These are phyloP conservation scores for Vespertilio murinus DNA, from an alignment of 2,797 vertebrate genomes.

Conservation along the genomic window DNA sequence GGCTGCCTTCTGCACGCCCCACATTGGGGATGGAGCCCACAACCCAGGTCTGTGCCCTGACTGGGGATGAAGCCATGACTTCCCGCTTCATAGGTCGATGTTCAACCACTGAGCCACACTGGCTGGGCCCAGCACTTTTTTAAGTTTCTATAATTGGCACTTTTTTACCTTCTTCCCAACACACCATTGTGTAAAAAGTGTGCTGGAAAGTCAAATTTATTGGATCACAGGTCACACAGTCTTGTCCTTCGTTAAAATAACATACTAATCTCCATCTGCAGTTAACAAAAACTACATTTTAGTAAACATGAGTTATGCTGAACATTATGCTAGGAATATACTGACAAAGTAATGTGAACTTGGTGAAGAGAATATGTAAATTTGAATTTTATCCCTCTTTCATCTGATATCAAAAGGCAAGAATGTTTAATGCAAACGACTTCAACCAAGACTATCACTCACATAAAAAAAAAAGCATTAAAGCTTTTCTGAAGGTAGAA, in stretches of 20 bases:
- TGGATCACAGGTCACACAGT: background rate
- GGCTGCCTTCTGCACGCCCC: too few relatives aligned
- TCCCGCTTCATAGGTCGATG: too few relatives aligned
- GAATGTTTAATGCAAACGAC: conserved; percentile 39
- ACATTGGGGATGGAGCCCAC: too few relatives aligned
- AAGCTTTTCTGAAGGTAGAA: background rate
- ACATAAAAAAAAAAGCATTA: conserved; percentile 37
- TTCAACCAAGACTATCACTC: conserved; percentile 9
- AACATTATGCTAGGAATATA: background rate
- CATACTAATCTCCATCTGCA: background rate
- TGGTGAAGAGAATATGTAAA: conserved; percentile 32
- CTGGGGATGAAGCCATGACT: too few relatives aligned
- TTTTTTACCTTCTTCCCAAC: background rate
- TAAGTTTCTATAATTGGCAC: background rate
- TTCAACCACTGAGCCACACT: too few relatives aligned
- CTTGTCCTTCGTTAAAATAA: conserved; percentile 20
- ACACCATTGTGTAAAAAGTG: background rate
- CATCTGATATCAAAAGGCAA: conserved; percentile 34
- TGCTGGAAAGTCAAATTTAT: conserved; percentile 12
- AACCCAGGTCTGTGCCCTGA: too few relatives aligned
- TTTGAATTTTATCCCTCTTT: conserved; percentile 47
- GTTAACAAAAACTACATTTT: conserved; percentile 33
- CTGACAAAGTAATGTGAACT: conserved; percentile 39
- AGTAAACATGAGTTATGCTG: conserved; percentile 16
- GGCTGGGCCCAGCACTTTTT: background rate